Conservation (phyloP, 1,140 invertebrate genomes). For the Drosophila subpulchrella region DNA sequence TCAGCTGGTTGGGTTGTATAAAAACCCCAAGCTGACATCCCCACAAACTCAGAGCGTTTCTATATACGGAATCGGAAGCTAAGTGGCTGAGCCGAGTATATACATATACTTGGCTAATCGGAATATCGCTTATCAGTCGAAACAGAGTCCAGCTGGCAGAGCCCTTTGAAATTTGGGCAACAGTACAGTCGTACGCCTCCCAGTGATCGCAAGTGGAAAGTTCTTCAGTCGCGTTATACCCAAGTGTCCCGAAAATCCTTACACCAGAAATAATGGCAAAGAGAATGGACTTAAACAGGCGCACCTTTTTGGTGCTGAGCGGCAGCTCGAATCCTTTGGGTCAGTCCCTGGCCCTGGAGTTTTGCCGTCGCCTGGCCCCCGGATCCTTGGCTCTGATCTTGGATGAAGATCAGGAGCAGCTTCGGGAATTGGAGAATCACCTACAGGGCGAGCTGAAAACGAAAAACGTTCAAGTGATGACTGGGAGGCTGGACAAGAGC, state of each 20-base stretch:
- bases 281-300: slow-evolving; percentile 72
- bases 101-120: slow-evolving; percentile 5
- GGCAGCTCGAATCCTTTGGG: slow-evolving; percentile 85
- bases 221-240: slow-evolving; percentile 7
- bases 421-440: slow-evolving; percentile 40
- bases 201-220: slow-evolving; percentile 51
- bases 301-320: slow-evolving; percentile 71
- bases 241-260: slow-evolving; percentile 5
- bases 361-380: slow-evolving; percentile 86
- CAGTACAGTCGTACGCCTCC: slow-evolving; percentile 61
- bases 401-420: slow-evolving; percentile 87
- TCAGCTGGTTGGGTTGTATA: slow-evolving; percentile 26
- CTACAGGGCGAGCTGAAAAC: slow-evolving; percentile 35
- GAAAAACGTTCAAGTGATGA: slow-evolving; percentile 31
- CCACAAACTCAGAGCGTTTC: slow-evolving; percentile 16
- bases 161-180: neutral
- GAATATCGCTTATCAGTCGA: slow-evolving; percentile 24
- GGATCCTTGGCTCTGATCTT: slow-evolving; percentile 90
- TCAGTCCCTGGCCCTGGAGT: slow-evolving; percentile 89
- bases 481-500: slow-evolving; percentile 18
- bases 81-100: slow-evolving; percentile 11
- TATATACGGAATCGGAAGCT: slow-evolving; percentile 10
- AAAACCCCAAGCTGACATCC: slow-evolving; percentile 22
- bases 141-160: slow-evolving; percentile 45
- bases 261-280: slow-evolving; percentile 61